These are phyloP conservation scores for Atta texana DNA, from an alignment of 1,140 invertebrate genomes.

Conservation along the genomic window DNA sequence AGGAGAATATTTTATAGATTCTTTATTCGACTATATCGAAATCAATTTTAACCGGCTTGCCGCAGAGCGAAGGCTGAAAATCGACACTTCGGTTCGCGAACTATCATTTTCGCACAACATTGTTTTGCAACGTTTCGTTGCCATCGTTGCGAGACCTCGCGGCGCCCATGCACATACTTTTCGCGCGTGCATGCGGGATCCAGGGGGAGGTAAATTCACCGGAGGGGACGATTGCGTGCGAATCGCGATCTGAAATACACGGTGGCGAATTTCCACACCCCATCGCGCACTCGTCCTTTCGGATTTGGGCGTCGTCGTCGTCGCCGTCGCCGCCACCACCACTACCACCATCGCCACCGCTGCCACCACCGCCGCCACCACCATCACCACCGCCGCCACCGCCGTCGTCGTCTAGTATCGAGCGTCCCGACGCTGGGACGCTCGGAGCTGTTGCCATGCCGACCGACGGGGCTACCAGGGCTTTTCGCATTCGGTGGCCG, in stretches of 20 bases:
- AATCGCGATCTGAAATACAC: slow-evolving; percentile 54
- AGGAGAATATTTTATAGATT: background rate
- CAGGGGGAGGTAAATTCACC: slow-evolving; percentile 10
- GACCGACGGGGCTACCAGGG: slow-evolving; percentile 83
- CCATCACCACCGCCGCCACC: background rate
- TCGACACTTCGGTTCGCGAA: background rate
- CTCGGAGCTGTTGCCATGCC: slow-evolving; percentile 85
- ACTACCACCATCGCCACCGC: no score
- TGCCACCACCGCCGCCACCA: background rate
- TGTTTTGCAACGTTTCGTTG: slow-evolving; percentile 52
- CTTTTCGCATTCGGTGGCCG: slow-evolving; percentile 79
- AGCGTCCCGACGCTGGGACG: slow-evolving; percentile 85
- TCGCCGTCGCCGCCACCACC: background rate
- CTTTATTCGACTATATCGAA: background rate
- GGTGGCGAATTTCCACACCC: slow-evolving; percentile 33
- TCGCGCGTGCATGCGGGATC: background rate
- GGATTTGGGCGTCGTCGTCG: slow-evolving; percentile 82
- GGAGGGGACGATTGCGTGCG: slow-evolving; percentile 47
- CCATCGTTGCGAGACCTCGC: slow-evolving; percentile 50
- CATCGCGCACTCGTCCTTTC: slow-evolving; percentile 68
- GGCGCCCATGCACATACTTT: slow-evolving; percentile 14
- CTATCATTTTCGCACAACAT: slow-evolving; percentile 5
- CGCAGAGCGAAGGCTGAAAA: background rate
- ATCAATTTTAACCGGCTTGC: background rate
- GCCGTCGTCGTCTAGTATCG: slow-evolving; percentile 84